Evolutionary conservation across 1,140 invertebrate species (phyloP).

Genomic region (Ceratina japonica): DNA sequence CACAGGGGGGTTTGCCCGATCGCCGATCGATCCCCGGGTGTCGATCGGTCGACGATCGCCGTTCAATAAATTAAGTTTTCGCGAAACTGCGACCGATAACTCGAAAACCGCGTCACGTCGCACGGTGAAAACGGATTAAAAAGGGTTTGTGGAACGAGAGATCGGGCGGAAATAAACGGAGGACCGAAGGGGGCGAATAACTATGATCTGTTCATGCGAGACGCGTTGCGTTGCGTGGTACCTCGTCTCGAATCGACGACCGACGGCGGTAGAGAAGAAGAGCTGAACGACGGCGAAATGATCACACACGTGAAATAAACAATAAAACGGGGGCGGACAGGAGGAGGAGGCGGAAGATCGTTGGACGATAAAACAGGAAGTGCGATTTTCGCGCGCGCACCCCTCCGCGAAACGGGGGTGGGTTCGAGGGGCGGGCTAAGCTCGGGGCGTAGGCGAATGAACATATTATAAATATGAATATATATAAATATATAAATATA

Average conservation of each 20-base stretch:
- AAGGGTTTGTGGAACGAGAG: too few species aligned
- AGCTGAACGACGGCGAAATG: background rate
- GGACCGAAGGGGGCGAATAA: conserved; percentile 42
- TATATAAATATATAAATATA: conserved; percentile 40
- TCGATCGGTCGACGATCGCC: conserved; percentile 52
- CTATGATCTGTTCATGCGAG: conserved; percentile 74
- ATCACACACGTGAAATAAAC: background rate
- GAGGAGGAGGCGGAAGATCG: background rate
- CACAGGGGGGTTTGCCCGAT: conserved; percentile 28
- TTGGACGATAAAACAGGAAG: background rate
- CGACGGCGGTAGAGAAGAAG: background rate
- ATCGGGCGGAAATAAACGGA: background rate
- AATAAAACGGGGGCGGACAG: background rate
- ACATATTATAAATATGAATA: conserved; percentile 43
- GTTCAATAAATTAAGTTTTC: conserved; percentile 50
- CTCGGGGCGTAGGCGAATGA: conserved; percentile 24
- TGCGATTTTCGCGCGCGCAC: background rate
- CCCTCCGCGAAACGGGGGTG: too few species aligned
- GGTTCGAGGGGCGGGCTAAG: background rate
- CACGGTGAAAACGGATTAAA: too few species aligned
- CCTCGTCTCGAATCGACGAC: conserved; percentile 36
- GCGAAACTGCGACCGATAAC: conserved; percentile 28
- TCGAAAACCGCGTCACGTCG: background rate
- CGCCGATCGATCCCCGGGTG: conserved; percentile 41
- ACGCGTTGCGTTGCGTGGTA: conserved; percentile 32